Evolutionary conservation across 2,797 vertebrate species (phyloP).

Genomic region (Oreortyx pictus): DNA sequence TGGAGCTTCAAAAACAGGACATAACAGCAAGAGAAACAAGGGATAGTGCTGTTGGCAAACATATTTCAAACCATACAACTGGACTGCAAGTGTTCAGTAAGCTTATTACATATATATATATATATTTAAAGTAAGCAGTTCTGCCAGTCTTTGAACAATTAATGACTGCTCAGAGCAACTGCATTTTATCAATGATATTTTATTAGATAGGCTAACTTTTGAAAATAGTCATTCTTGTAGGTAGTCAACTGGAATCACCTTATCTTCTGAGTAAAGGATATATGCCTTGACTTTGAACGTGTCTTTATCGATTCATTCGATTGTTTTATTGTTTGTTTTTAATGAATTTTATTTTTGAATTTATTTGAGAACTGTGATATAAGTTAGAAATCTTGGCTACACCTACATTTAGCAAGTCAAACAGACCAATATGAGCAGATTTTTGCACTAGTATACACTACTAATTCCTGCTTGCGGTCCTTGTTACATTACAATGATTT

Average conservation of each 20-base stretch:
- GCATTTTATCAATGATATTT: neutral
- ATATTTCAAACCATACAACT: conserved; percentile 22
- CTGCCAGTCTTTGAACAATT: neutral
- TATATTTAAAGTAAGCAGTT: conserved; percentile 37
- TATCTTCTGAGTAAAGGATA: neutral
- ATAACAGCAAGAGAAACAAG: neutral
- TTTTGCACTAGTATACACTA: neutral
- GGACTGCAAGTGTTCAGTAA: conserved; percentile 7
- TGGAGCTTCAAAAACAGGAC: neutral
- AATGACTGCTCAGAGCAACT: conserved; percentile 2
- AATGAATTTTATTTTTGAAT: neutral
- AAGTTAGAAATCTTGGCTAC: neutral
- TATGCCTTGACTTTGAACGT: neutral
- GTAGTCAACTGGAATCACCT: neutral
- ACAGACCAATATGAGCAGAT: neutral
- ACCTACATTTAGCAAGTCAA: neutral
- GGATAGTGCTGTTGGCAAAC: conserved; percentile 3
- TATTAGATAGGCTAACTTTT: neutral
- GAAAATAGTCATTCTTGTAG: neutral
- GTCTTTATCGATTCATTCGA: neutral
- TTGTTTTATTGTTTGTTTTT: neutral
- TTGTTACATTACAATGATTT: neutral
- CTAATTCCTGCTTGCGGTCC: neutral
- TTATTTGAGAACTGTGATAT: neutral
- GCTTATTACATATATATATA: conserved; percentile 44